These are phyloP conservation scores for Megaceryle maxima DNA, from an alignment of 2,113 vertebrate genomes.

Conservation along the genomic window DNA sequence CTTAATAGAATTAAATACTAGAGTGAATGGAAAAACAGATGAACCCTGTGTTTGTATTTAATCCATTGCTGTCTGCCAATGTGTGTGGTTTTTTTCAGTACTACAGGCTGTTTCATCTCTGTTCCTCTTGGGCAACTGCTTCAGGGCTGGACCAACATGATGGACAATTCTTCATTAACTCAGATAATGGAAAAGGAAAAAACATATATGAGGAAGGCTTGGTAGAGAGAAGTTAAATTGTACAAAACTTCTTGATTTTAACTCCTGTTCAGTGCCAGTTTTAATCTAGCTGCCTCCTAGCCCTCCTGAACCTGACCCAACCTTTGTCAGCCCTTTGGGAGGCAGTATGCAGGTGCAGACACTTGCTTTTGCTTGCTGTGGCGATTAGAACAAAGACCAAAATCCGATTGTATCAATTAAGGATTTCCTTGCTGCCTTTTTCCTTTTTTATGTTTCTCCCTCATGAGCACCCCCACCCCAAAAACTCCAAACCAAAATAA, in stretches of 20 bases:
- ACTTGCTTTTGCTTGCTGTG: background rate
- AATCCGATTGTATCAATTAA: background rate
- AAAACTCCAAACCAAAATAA: background rate
- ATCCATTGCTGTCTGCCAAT: background rate
- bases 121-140: background rate
- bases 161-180: background rate
- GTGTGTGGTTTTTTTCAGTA: background rate
- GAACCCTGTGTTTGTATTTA: background rate
- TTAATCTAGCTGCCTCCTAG: background rate
- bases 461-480: background rate
- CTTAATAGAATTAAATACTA: background rate
- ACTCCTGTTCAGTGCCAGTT: background rate
- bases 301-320: background rate
- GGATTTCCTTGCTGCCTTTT: background rate
- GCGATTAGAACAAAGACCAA: background rate
- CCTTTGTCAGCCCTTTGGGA: background rate
- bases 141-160: background rate
- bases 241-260: background rate
- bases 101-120: background rate
- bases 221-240: background rate
- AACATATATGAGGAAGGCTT: background rate
- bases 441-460: background rate
- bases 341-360: background rate
- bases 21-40: conserved; percentile 16
- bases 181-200: background rate